These are phyloP conservation scores for Threskiornis aethiopicus DNA, from an alignment of 2,797 vertebrate genomes.

Conservation along the genomic window DNA sequence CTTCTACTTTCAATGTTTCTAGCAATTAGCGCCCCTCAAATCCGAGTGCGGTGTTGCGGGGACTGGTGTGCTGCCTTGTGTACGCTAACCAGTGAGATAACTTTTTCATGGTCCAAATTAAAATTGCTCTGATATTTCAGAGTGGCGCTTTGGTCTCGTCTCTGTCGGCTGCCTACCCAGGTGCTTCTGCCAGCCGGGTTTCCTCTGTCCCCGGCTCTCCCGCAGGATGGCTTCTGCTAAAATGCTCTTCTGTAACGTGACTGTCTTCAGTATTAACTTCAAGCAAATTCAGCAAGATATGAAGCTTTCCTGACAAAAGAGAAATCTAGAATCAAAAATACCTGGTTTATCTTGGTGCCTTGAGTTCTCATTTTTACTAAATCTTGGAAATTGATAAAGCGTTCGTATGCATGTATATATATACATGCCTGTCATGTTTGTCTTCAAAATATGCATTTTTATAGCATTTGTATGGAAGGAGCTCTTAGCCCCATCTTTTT, in stretches of 20 bases:
- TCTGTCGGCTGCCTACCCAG: not conserved
- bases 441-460: not conserved
- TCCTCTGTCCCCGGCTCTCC: not conserved
- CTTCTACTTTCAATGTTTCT: not conserved
- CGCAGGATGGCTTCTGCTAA: not conserved
- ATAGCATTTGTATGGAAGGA: not conserved
- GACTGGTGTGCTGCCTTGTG: not conserved
- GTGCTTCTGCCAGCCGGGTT: not conserved
- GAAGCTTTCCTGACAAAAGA: not conserved
- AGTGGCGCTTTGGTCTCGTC: not conserved
- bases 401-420: not conserved
- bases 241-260: not conserved
- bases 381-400: not conserved
- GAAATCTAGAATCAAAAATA: not conserved
- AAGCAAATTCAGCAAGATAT: not conserved
- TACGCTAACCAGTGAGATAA: rapidly evolving
- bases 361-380: not conserved
- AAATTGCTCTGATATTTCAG: not conserved
- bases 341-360: not conserved
- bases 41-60: rapidly evolving
- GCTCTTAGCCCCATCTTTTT: not conserved
- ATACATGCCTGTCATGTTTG: not conserved
- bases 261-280: not conserved
- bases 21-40: not conserved
- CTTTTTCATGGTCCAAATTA: not conserved